Conservation (phyloP, 2,113 vertebrate species). For the Myotis yumanensis region DNA sequence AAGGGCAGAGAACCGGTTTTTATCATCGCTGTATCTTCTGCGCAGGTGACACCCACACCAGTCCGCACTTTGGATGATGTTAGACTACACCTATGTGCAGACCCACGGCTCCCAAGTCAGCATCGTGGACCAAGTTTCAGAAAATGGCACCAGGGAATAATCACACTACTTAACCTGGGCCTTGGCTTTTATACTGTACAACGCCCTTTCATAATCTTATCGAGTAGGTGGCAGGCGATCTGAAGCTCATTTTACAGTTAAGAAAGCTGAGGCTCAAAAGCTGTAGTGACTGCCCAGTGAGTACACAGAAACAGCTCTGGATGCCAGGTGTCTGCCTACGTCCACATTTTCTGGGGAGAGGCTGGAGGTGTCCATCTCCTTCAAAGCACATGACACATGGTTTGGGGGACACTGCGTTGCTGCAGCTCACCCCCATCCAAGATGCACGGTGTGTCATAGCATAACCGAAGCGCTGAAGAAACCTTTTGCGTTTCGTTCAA, state of each 20-base stretch:
- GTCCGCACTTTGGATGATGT: not conserved
- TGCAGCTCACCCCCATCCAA: not conserved
- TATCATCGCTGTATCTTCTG: not conserved
- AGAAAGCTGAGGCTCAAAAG: not conserved
- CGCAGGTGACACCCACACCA: no score
- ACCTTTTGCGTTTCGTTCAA: not conserved
- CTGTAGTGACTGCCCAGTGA: not conserved
- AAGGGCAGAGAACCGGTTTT: not conserved
- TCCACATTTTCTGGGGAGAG: not conserved
- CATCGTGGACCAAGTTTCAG: not conserved
- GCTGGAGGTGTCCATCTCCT: not conserved
- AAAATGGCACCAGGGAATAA: not conserved
- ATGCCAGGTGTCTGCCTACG: not conserved
- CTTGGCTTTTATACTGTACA: not conserved
- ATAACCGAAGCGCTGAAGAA: not conserved
- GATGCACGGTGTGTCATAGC: accelerated
- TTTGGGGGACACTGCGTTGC: not conserved
- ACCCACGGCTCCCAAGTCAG: not conserved
- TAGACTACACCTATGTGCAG: not conserved
- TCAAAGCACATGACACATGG: not conserved
- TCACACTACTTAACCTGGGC: not conserved
- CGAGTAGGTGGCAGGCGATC: not conserved
- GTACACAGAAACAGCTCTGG: not conserved
- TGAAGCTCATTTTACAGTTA: not conserved
- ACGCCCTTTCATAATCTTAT: not conserved